Evolutionary conservation across 2,797 vertebrate species (phyloP).

Genomic region (Clarias pachynema): DNA sequence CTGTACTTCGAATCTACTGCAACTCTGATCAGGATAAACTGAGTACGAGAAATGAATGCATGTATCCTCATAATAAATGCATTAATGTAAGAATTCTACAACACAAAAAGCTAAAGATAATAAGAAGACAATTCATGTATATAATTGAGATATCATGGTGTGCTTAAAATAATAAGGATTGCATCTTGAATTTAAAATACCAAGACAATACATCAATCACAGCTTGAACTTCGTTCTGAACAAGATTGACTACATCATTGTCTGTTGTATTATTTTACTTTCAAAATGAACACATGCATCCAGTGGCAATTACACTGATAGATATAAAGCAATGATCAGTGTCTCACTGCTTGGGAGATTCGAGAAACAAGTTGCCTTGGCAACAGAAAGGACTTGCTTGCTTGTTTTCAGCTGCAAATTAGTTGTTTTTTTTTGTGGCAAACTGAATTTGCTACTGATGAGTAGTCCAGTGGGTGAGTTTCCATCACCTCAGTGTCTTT

Average conservation of each 20-base stretch:
- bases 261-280: neutral
- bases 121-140: neutral
- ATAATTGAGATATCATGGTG: neutral
- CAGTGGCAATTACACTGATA: slow-evolving; percentile 39
- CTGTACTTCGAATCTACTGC: too few relatives aligned
- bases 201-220: neutral
- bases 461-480: slow-evolving; percentile 40
- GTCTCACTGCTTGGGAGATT: slow-evolving; percentile 40
- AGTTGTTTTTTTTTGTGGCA: slow-evolving; percentile 42
- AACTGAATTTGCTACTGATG: slow-evolving; percentile 52
- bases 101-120: neutral
- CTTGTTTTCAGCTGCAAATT: slow-evolving; percentile 50
- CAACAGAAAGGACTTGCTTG: slow-evolving; percentile 56
- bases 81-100: neutral
- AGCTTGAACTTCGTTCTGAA: neutral
- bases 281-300: slow-evolving; percentile 10
- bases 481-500: slow-evolving; percentile 26
- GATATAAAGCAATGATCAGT: slow-evolving; percentile 35
- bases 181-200: neutral
- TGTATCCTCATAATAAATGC: too few relatives aligned
- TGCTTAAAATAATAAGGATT: neutral
- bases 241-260: neutral
- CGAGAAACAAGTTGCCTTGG: slow-evolving; percentile 61
- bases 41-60: too few relatives aligned
- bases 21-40: too few relatives aligned